Percentiles rank a stretch among this genome's conserved stretches.
Conservation (phyloP, 2,113 vertebrate species). For the Otolemur garnettii region DNA sequence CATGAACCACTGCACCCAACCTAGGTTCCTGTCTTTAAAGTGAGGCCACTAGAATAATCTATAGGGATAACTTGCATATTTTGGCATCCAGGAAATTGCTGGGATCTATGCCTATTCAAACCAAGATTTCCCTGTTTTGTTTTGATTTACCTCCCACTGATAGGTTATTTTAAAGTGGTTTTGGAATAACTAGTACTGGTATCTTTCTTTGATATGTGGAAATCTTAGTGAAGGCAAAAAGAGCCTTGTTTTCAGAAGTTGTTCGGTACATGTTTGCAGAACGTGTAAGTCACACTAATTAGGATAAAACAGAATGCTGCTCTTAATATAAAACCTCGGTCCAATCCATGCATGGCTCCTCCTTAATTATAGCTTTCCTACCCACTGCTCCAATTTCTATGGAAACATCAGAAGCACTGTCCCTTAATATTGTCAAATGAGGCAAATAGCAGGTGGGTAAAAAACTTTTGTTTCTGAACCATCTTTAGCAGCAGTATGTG, state of each 20-base stretch:
- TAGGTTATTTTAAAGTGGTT: constrained; percentile 24
- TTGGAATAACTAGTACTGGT: not conserved
- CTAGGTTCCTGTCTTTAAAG: not conserved
- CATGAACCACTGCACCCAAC: no score
- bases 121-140: not conserved
- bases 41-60: not conserved
- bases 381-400: constrained; percentile 5
- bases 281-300: constrained; percentile 11
- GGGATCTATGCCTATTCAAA: not conserved
- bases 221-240: not conserved
- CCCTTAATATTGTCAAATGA: not conserved
- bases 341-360: not conserved
- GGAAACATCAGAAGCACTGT: not conserved
- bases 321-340: constrained; percentile 49
- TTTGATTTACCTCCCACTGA: not conserved
- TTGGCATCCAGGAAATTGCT: not conserved
- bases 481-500: rapidly evolving
- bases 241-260: constrained; percentile 9
- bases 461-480: not conserved
- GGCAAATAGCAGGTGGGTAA: not conserved
- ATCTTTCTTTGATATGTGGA: constrained; percentile 7
- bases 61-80: not conserved
- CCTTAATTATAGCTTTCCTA: not conserved
- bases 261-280: not conserved
- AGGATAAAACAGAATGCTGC: constrained; percentile 14